These are phyloP conservation scores for Triplophysa siluroides DNA, from an alignment of 2,113 vertebrate genomes.

Conservation along the genomic window DNA sequence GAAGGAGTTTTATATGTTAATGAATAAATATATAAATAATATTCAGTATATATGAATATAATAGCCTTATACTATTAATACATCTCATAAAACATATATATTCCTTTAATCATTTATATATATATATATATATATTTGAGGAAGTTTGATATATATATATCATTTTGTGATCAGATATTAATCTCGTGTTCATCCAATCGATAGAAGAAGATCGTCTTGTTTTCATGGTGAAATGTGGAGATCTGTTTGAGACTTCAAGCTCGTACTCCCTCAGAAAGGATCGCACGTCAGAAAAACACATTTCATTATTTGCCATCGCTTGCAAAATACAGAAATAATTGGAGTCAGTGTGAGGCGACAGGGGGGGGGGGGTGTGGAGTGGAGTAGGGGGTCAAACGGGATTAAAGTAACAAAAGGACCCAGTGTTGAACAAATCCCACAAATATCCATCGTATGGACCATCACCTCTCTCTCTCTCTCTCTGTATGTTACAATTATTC, in stretches of 20 bases:
- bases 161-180: too few relatives aligned
- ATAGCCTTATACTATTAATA: too few relatives aligned
- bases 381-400: slow-evolving; percentile 54
- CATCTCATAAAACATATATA: too few relatives aligned
- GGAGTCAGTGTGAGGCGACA: slow-evolving; percentile 16
- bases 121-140: too few relatives aligned
- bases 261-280: not conserved
- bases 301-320: slow-evolving; percentile 39
- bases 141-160: too few relatives aligned
- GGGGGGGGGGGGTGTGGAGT: slow-evolving; percentile 27
- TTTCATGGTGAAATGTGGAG: not conserved
- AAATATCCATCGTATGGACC: slow-evolving; percentile 70
- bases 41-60: too few relatives aligned
- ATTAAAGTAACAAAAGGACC: slow-evolving; percentile 75
- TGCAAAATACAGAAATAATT: slow-evolving; percentile 61
- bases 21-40: too few relatives aligned
- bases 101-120: too few relatives aligned
- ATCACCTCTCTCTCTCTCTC: slow-evolving; percentile 47
- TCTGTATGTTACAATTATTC: slow-evolving; percentile 38
- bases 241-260: not conserved
- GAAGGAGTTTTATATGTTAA: too few relatives aligned
- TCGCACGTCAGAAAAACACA: slow-evolving; percentile 32
- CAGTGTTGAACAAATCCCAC: slow-evolving; percentile 76
- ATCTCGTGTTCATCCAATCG: not conserved
- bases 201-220: not conserved